Percentiles rank a stretch among this genome's conserved stretches.
Conservation (phyloP, 2,888 invertebrate genomes). For the Petrolisthes manimaculis region DNA sequence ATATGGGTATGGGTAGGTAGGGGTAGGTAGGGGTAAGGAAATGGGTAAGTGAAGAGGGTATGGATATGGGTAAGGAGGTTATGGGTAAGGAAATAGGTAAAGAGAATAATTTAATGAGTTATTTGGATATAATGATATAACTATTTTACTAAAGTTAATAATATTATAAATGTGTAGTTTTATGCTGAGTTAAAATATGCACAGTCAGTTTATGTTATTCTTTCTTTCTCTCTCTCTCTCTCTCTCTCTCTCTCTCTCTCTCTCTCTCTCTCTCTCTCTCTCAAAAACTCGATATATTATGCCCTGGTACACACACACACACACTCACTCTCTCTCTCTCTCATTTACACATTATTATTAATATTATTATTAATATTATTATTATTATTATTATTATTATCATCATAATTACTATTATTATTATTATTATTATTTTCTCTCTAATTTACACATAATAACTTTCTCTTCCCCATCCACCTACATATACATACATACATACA, state of each 20-base stretch:
- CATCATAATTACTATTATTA: no score
- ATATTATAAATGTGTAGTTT: no score
- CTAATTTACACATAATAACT: no score
- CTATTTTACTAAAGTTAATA: no score
- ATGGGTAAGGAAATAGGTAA: background rate
- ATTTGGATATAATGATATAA: no score
- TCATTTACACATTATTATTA: background rate
- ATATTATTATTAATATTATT: background rate
- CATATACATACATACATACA: slow-evolving; percentile 28
- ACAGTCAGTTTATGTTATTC: background rate
- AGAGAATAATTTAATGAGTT: no score
- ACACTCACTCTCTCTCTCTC: background rate
- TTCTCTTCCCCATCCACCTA: background rate
- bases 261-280: background rate
- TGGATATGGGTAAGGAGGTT: background rate
- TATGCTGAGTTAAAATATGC: no score
- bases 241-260: slow-evolving; percentile 4
- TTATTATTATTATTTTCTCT: no score
- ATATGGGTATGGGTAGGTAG: no score
- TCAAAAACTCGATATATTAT: no score
- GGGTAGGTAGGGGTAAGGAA: background rate
- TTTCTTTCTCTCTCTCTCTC: background rate
- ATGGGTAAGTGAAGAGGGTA: background rate
- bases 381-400: background rate
- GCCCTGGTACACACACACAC: background rate